These are phyloP conservation scores for Hypanus sabinus DNA, from an alignment of 2,113 vertebrate genomes.

Conservation along the genomic window DNA sequence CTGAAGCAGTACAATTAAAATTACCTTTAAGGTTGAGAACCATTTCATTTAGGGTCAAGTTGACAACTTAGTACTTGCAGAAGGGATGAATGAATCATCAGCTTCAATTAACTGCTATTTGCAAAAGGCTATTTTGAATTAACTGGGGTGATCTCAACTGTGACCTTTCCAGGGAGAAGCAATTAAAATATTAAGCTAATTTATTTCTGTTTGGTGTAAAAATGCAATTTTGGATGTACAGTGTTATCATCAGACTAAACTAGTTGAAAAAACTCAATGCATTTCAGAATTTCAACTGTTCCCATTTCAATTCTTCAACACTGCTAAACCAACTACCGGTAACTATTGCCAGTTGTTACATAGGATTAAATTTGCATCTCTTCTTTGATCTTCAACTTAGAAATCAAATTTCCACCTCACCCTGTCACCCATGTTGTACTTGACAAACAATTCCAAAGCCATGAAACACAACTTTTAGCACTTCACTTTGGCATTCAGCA, in stretches of 20 bases:
- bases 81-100: background rate
- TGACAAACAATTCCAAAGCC: too few species aligned
- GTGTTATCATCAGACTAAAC: background rate
- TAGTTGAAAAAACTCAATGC: background rate
- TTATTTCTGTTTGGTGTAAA: background rate
- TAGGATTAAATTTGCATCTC: background rate
- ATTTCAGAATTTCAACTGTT: background rate
- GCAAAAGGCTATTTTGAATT: background rate
- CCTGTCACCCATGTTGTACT: too few species aligned
- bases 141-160: background rate
- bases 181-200: slow-evolving; percentile 13
- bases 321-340: background rate
- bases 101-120: background rate
- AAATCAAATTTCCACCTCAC: background rate
- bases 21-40: background rate
- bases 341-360: background rate
- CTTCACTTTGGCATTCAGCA: too few species aligned
- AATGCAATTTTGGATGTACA: background rate
- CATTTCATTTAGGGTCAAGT: slow-evolving; percentile 1
- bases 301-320: background rate
- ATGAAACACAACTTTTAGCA: too few species aligned
- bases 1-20: background rate
- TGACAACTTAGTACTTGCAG: background rate
- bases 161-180: background rate
- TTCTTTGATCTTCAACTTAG: background rate